Conservation (phyloP, 2,888 invertebrate species). For the Clepsis dumicolana region DNA sequence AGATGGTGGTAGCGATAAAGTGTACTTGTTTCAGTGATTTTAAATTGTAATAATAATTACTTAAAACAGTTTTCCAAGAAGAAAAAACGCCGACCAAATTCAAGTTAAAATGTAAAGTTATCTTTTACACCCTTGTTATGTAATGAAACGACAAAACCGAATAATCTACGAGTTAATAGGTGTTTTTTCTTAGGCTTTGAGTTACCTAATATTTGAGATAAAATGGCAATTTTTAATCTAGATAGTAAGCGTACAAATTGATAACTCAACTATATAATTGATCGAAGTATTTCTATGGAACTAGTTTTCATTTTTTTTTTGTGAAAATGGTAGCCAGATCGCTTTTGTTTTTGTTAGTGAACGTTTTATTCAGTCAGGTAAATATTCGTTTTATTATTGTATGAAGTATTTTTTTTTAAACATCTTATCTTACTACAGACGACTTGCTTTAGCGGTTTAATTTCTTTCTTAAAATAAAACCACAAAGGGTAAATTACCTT, state of each 20-base stretch:
- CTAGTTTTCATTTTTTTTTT: background rate
- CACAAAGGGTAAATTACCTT: too few species aligned
- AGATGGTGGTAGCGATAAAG: too few species aligned
- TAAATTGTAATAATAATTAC: too few species aligned
- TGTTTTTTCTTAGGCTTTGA: slow-evolving; percentile 1
- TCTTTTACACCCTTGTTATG: slow-evolving; percentile 6
- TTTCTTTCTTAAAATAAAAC: too few species aligned
- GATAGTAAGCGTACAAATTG: slow-evolving; percentile 23
- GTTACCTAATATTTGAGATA: slow-evolving; percentile 19
- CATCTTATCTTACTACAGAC: too few species aligned
- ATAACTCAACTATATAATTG: slow-evolving; percentile 33
- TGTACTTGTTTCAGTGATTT: too few species aligned
- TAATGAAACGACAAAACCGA: background rate
- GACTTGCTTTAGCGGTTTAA: too few species aligned
- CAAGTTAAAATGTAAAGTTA: too few species aligned
- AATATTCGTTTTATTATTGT: slow-evolving; percentile 5
- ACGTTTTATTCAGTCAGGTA: slow-evolving; percentile 26
- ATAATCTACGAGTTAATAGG: background rate
- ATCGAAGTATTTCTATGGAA: background rate
- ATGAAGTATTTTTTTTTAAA: too few species aligned
- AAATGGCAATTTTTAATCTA: slow-evolving; percentile 8
- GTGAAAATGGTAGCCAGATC: slow-evolving; percentile 13
- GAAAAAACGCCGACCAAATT: too few species aligned
- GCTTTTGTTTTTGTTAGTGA: slow-evolving; percentile 7
- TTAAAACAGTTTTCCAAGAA: too few species aligned